A percentile compares a stretch with the other conserved stretches of the same genome.
These are phyloP conservation scores for Chaenogobius annularis DNA, from an alignment of 2,113 vertebrate species.

Conservation along the genomic window DNA sequence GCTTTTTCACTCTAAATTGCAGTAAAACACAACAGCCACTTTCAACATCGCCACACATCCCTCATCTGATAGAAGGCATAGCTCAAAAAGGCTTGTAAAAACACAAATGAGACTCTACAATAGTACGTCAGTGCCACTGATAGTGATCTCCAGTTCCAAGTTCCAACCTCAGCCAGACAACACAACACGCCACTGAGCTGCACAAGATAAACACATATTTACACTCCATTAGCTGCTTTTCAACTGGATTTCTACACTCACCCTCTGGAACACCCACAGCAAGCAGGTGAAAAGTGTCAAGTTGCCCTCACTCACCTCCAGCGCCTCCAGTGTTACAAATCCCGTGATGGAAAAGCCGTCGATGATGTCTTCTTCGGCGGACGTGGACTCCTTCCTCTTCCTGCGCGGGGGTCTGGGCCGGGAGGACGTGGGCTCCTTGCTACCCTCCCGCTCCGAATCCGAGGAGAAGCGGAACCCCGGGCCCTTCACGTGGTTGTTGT, in stretches of 20 bases:
- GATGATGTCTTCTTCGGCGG: conserved; percentile 93
- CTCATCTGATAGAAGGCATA: conserved; percentile 42
- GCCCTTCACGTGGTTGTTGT: conserved; percentile 72
- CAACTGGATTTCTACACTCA: background rate
- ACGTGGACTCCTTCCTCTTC: conserved; percentile 89
- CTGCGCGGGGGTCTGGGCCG: conserved; percentile 88
- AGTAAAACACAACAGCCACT: conserved; percentile 40
- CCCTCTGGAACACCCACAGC: background rate
- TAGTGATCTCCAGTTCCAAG: conserved; percentile 43
- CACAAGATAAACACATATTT: conserved; percentile 19
- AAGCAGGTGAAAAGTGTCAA: background rate
- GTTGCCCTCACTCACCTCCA: conserved; percentile 82
- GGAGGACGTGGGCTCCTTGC: conserved; percentile 82
- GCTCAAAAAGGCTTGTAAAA: conserved; percentile 47
- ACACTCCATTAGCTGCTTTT: conserved; percentile 11
- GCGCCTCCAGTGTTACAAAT: conserved; percentile 89
- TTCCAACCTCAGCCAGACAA: conserved; percentile 17
- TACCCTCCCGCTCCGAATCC: conserved; percentile 87
- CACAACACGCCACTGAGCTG: conserved; percentile 11
- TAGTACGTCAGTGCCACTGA: conserved; percentile 48
- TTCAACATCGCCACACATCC: conserved; percentile 30
- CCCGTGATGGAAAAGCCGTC: conserved; percentile 92
- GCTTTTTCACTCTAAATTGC: conserved; percentile 44
- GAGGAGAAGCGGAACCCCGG: conserved; percentile 82
- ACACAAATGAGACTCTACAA: conserved; percentile 40